phyloP scores from a whole-genome alignment of 2,888 invertebrate genomes.

The Brachynemurus nebulosus region DNA sequence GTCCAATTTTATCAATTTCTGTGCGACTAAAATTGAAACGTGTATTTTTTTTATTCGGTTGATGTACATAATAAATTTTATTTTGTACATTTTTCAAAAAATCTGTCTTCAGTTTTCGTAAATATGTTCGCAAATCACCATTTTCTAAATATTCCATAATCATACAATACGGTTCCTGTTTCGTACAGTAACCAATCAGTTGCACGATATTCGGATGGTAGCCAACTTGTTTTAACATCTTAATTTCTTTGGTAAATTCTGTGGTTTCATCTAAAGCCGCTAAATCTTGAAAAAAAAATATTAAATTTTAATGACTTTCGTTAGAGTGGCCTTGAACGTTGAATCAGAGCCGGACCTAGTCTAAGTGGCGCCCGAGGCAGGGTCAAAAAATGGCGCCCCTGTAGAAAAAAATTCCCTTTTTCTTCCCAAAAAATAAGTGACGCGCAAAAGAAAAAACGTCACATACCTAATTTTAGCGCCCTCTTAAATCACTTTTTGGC shows the following conservation, averaged over 20 bases:
- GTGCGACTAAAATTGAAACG: not conserved
- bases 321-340: no score
- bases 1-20: not conserved
- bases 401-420: no score
- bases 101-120: slow-evolving; percentile 23
- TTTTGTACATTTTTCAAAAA: not conserved
- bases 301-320: no score
- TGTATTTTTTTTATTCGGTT: not conserved
- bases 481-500: no score
- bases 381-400: no score
- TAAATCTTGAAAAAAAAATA: slow-evolving; percentile 30
- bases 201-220: slow-evolving; percentile 62
- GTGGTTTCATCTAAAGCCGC: slow-evolving; percentile 44
- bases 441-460: no score
- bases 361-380: no score
- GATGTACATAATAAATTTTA: not conserved
- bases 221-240: slow-evolving; percentile 63
- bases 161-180: slow-evolving; percentile 52
- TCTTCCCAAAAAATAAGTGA: no score
- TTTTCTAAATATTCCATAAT: slow-evolving; percentile 67
- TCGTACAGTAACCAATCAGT: slow-evolving; percentile 60
- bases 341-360: no score
- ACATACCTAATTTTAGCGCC: no score
- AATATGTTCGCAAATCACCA: slow-evolving; percentile 55
- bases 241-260: slow-evolving; percentile 64